These are phyloP conservation scores for Cepaea nemoralis DNA, from an alignment of 1,140 invertebrate species.

Conservation along the genomic window DNA sequence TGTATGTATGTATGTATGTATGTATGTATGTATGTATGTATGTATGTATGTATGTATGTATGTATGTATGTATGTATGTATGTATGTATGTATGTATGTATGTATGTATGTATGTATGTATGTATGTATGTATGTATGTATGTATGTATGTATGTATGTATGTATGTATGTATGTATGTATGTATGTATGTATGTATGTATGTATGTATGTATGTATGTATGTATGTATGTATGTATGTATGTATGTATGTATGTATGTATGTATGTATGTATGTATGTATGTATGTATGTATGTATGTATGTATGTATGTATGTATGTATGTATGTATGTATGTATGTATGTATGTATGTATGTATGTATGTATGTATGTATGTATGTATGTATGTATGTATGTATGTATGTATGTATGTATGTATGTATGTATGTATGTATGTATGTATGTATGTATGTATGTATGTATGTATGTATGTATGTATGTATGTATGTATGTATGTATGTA, in stretches of 20 bases:
- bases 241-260: too few relatives aligned
- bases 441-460: background rate
- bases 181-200: constrained; percentile 30
- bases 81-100: too few relatives aligned
- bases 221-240: too few relatives aligned
- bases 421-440: background rate
- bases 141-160: constrained; percentile 20
- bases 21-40: too few relatives aligned
- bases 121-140: constrained; percentile 25
- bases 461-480: constrained; percentile 34
- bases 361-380: constrained; percentile 42
- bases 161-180: constrained; percentile 41
- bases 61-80: too few relatives aligned
- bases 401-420: constrained; percentile 30
- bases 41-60: too few relatives aligned
- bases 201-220: too few relatives aligned
- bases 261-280: too few relatives aligned
- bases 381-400: constrained; percentile 41
- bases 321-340: constrained; percentile 39
- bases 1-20: too few relatives aligned
- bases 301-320: too few relatives aligned
- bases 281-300: too few relatives aligned
- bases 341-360: constrained; percentile 43
- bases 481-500: constrained; percentile 39
- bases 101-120: constrained; percentile 17